Percentiles rank a stretch among this genome's conserved stretches.
These are phyloP conservation scores for Cheilosia vernalis DNA, from an alignment of 2,888 invertebrate species.

Conservation along the genomic window DNA sequence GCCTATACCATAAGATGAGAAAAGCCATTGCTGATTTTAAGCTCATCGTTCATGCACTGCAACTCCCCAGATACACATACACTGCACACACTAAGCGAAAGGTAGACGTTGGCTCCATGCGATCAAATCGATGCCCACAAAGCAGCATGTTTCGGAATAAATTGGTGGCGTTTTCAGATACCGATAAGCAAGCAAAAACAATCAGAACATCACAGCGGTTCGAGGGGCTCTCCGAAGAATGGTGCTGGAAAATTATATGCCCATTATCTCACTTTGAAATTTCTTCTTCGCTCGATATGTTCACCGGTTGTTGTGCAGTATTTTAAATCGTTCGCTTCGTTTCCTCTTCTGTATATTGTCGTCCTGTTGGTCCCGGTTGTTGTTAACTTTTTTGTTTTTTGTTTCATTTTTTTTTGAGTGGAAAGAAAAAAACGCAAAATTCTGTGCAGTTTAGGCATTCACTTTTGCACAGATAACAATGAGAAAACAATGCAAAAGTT, in stretches of 20 bases:
- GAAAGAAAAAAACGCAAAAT: constrained; percentile 1
- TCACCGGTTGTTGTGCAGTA: constrained; percentile 40
- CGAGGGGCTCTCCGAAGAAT: constrained; percentile 28
- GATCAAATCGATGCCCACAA: constrained; percentile 75
- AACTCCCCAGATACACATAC: constrained; percentile 22
- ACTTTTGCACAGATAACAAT: constrained; percentile 58
- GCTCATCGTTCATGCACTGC: constrained; percentile 15
- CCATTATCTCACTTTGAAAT: constrained; percentile 72
- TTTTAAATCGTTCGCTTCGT: constrained; percentile 33
- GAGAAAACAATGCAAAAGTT: constrained; percentile 54
- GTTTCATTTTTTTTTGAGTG: constrained; percentile 3
- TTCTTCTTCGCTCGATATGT: constrained; percentile 59
- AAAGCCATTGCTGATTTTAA: constrained; percentile 51
- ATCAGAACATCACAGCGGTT: constrained; percentile 61
- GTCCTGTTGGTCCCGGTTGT: constrained; percentile 27
- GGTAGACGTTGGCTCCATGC: constrained; percentile 52
- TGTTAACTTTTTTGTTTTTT: constrained; percentile 20
- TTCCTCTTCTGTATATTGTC: constrained; percentile 27
- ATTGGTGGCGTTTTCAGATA: constrained; percentile 76
- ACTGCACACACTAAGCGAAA: constrained; percentile 41
- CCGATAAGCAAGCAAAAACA: constrained; percentile 73
- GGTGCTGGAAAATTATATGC: constrained; percentile 66
- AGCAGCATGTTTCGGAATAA: constrained; percentile 75
- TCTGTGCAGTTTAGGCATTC: constrained; percentile 54
- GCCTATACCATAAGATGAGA: constrained; percentile 29